These are phyloP conservation scores for Synergus umbraculus DNA, from an alignment of 2,888 invertebrate species.

Conservation along the genomic window DNA sequence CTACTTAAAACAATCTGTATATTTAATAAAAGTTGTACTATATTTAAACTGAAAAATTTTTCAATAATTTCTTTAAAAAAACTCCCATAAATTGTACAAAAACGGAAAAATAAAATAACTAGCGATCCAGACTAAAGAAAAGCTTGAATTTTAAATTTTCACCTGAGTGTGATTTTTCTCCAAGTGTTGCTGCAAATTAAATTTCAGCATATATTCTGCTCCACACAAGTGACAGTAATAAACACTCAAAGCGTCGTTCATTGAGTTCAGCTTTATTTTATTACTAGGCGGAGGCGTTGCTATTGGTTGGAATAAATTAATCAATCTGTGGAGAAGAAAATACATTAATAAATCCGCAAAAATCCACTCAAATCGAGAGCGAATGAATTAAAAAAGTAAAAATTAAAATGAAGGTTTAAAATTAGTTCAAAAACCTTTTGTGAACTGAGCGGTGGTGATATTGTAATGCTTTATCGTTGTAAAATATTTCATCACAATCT, in stretches of 20 bases:
- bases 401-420: background rate
- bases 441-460: slow-evolving; percentile 80
- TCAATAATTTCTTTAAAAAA: slow-evolving; percentile 13
- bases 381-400: background rate
- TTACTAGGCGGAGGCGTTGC: slow-evolving; percentile 79
- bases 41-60: background rate
- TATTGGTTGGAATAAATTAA: slow-evolving; percentile 77
- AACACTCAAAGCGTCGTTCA: slow-evolving; percentile 79
- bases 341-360: background rate
- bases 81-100: background rate
- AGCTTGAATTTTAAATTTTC: slow-evolving; percentile 3
- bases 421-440: slow-evolving; percentile 72
- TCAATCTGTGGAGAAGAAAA: slow-evolving; percentile 69
- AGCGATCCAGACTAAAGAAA: background rate
- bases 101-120: slow-evolving; percentile 6
- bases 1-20: too few relatives aligned
- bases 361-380: background rate
- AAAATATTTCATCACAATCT: slow-evolving; percentile 81
- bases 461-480: slow-evolving; percentile 79
- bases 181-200: slow-evolving; percentile 80
- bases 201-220: slow-evolving; percentile 83
- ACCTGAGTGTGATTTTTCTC: slow-evolving; percentile 71
- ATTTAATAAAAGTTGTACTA: too few relatives aligned
- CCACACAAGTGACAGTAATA: slow-evolving; percentile 82
- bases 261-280: slow-evolving; percentile 79